A percentile compares a stretch with the other conserved stretches of the same genome.
These are phyloP conservation scores for Abrostola triplasia DNA, from an alignment of 2,888 invertebrate species.

Conservation along the genomic window DNA sequence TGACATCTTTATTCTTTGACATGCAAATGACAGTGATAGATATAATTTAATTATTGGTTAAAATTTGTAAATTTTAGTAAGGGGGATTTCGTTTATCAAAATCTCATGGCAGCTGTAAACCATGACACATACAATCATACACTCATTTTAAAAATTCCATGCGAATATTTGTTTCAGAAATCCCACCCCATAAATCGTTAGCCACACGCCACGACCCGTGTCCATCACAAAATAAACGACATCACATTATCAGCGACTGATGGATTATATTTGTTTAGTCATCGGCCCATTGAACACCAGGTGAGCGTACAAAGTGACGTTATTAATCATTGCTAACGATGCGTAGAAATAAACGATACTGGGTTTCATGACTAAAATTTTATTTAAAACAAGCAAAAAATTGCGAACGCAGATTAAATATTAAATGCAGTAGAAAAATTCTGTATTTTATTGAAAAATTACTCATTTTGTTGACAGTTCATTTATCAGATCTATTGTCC, in stretches of 20 bases:
- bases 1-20: too few relatives aligned
- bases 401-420: not conserved
- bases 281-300: slow-evolving; percentile 41
- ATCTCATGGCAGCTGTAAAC: not conserved
- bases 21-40: too few relatives aligned
- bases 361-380: slow-evolving; percentile 12
- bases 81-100: not conserved
- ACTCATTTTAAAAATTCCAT: not conserved
- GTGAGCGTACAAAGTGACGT: slow-evolving; percentile 34
- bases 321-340: slow-evolving; percentile 42
- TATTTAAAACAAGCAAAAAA: slow-evolving; percentile 3
- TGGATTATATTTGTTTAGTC: slow-evolving; percentile 41
- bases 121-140: not conserved
- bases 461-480: too few relatives aligned
- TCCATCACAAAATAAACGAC: slow-evolving; percentile 31
- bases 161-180: not conserved
- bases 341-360: slow-evolving; percentile 20
- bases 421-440: too few relatives aligned
- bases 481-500: too few relatives aligned
- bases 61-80: too few relatives aligned
- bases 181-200: slow-evolving; percentile 13
- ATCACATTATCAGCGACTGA: slow-evolving; percentile 40
- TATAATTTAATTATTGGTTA: too few relatives aligned
- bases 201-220: slow-evolving; percentile 20
- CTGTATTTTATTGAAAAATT: too few relatives aligned